phyloP scores from a whole-genome alignment of 2,888 invertebrate species.

The Thereva unica region DNA sequence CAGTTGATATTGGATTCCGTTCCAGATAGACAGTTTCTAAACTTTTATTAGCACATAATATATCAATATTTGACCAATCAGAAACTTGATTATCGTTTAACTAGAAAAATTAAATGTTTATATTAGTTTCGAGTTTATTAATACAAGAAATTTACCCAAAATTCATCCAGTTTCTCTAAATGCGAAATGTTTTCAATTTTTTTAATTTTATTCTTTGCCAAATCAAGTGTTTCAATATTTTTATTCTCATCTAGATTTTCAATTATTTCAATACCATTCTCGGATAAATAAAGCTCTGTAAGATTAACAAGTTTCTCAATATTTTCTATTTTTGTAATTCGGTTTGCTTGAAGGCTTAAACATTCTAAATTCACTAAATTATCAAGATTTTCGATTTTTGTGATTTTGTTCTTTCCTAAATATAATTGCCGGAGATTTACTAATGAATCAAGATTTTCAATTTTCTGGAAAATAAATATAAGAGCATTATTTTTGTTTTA shows the following conservation, averaged over 20 bases:
- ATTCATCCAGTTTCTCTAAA: conserved; percentile 81
- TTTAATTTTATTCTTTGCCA: conserved; percentile 85
- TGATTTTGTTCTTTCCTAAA: conserved; percentile 94
- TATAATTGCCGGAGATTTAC: conserved; percentile 77
- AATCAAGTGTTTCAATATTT: conserved; percentile 81
- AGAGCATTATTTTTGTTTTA: neutral
- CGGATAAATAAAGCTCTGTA: conserved; percentile 88
- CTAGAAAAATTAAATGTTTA: conserved; percentile 60
- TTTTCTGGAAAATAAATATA: conserved; percentile 62
- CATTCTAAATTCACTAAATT: conserved; percentile 73
- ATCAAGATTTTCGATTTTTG: conserved; percentile 81
- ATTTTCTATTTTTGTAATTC: conserved; percentile 85
- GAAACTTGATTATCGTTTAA: conserved; percentile 87
- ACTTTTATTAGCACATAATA: conserved; percentile 68
- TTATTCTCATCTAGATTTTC: conserved; percentile 74
- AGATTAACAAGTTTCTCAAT: conserved; percentile 73
- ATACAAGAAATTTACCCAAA: conserved; percentile 77
- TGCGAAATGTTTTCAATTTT: conserved; percentile 77
- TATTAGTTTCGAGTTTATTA: conserved; percentile 1
- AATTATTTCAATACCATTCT: conserved; percentile 84
- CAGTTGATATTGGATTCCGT: conserved; percentile 83
- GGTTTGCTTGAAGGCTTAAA: conserved; percentile 89
- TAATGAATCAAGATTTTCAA: conserved; percentile 82
- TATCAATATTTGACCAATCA: conserved; percentile 83
- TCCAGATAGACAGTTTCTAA: conserved; percentile 90